A percentile compares a stretch with the other conserved stretches of the same genome.
Evolutionary conservation across 2,797 vertebrate genomes (phyloP).

Genomic region (Morus bassanus): DNA sequence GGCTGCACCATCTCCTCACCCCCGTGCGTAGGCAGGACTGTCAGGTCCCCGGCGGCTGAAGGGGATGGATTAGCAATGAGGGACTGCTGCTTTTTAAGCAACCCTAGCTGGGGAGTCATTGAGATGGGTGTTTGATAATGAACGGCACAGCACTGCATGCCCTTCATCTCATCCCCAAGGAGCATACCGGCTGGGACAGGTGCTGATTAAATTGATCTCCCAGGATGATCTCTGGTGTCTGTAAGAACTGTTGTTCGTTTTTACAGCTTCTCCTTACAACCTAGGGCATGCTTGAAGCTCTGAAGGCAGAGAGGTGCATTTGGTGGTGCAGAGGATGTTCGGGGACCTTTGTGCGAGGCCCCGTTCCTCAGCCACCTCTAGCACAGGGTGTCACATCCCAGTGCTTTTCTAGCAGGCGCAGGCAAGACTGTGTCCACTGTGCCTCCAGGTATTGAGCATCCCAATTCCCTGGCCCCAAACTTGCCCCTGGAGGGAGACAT

Average conservation of each 20-base stretch:
- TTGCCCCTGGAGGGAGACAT: neutral
- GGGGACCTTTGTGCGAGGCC: neutral
- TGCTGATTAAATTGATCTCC: neutral
- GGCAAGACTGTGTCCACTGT: neutral
- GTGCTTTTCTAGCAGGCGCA: neutral
- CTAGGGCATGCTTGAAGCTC: fast-evolving
- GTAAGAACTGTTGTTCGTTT: neutral
- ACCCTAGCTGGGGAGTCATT: neutral
- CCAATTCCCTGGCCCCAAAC: neutral
- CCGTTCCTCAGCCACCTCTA: fast-evolving
- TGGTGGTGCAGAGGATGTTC: neutral
- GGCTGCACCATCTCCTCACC: fast-evolving
- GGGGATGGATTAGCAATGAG: neutral
- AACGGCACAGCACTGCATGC: fast-evolving
- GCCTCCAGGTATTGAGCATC: fast-evolving
- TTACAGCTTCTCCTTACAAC: neutral
- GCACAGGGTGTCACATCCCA: neutral
- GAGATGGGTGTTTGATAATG: neutral
- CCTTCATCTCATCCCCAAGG: neutral
- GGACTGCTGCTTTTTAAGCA: neutral
- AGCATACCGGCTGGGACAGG: neutral
- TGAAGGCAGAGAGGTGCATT: neutral
- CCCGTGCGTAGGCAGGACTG: fast-evolving
- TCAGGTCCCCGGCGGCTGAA: fast-evolving
- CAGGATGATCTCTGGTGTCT: neutral